These are phyloP conservation scores for Chaetophractus vellerosus DNA, from an alignment of 2,797 vertebrate species.

Conservation along the genomic window DNA sequence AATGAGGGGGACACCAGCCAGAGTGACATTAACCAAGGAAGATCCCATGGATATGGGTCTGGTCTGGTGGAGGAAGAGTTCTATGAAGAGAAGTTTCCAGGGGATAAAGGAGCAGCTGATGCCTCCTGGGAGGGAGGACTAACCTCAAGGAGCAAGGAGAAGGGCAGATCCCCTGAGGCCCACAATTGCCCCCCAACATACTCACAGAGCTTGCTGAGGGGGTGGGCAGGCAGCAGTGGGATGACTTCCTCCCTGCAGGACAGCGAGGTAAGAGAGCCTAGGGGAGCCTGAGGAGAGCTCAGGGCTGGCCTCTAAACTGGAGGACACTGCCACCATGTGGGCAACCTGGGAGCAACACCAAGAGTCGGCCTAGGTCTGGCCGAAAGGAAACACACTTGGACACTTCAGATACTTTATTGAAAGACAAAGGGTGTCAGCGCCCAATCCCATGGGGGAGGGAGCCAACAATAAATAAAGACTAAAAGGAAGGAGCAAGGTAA, in stretches of 20 bases:
- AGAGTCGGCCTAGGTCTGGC: not conserved
- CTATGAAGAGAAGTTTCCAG: not conserved
- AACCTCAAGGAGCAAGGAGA: not conserved
- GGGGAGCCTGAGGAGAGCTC: not conserved
- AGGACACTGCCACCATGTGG: slow-evolving; percentile 83
- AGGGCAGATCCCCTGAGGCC: not conserved
- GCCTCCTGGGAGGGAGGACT: not conserved
- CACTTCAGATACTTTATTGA: slow-evolving; percentile 81
- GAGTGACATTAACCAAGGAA: not conserved
- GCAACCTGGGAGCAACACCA: slow-evolving; percentile 15
- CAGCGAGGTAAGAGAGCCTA: not conserved
- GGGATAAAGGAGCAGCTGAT: not conserved
- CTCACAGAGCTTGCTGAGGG: not conserved
- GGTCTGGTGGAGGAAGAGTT: not conserved
- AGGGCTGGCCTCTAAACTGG: not conserved
- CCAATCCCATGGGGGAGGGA: not conserved
- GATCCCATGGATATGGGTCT: not conserved
- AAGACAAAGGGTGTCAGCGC: slow-evolving; percentile 32
- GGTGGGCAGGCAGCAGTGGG: not conserved
- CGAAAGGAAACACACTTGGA: not conserved
- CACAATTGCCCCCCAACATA: not conserved
- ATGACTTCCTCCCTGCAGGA: not conserved
- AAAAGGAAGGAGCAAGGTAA: slow-evolving; percentile 24
- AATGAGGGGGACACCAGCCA: not conserved
- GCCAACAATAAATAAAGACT: slow-evolving; percentile 79